These are phyloP conservation scores for Ptychochromis oligacanthus DNA, from an alignment of 2,113 vertebrate genomes.

Conservation along the genomic window DNA sequence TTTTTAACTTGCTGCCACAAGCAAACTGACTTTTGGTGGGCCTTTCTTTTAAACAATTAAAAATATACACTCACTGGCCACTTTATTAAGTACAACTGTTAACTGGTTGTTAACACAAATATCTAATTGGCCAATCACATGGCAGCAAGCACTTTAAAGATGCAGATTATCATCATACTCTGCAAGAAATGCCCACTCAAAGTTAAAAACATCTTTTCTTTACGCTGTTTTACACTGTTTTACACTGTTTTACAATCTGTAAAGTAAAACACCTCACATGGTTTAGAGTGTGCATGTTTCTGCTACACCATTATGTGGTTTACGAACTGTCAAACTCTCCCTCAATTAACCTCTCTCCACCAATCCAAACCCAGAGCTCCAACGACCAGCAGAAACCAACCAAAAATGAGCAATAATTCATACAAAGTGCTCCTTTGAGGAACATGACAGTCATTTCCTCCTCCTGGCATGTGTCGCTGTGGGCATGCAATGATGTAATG, in stretches of 20 bases:
- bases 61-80: too few relatives aligned
- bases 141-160: neutral
- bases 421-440: conserved; percentile 51
- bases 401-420: conserved; percentile 61
- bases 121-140: too few relatives aligned
- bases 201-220: neutral
- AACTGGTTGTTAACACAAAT: too few relatives aligned
- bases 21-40: too few relatives aligned
- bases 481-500: conserved; percentile 39
- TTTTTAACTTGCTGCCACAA: too few relatives aligned
- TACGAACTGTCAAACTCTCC: conserved; percentile 12
- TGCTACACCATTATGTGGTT: neutral
- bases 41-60: too few relatives aligned
- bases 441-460: conserved; percentile 45
- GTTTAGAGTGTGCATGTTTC: neutral
- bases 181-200: neutral
- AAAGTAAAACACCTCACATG: conserved; percentile 18
- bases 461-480: conserved; percentile 43
- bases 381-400: conserved; percentile 18
- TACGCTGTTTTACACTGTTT: conserved; percentile 8
- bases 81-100: too few relatives aligned
- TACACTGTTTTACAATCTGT: conserved; percentile 11
- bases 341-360: neutral
- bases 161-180: neutral
- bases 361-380: conserved; percentile 13